Base-by-base conservation (phyloP, 1,140 invertebrate genomes). In the Periplaneta americana region DNA sequence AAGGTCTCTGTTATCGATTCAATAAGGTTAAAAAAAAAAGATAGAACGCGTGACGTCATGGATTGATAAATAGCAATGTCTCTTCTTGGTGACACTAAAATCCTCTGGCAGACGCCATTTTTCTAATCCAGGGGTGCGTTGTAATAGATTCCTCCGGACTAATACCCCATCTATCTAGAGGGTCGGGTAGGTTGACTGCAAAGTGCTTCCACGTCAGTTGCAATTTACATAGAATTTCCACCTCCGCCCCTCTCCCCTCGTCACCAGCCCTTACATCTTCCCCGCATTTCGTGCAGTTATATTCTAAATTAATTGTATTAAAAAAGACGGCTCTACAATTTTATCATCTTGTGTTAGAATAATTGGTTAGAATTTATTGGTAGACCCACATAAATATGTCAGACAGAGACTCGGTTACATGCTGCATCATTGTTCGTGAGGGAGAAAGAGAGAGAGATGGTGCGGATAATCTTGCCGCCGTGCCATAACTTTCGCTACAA, bases 41-140 rank as follows among this genome's bases (percentile, higher is more conserved):
- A 66, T n/a, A 66, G n/a, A 28, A 66, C 10, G 48, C 9, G 48
- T 66, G 48, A 66, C 48, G n/a, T 66, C 48, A 28, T 66, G 77
- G 35, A 48, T 78, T 78, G 77, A 78, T 78, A 78, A 78, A 78
- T 78, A 78, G 77, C 77, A 39, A 78, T 48, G 77, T 34, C 39
- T 39, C 77, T 78, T 34, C 77, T 1, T 39, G 77, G 77, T 78
- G 77, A 78, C 77, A 78, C n/a, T 78, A 78, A 78, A 78, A 78
- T 78, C 77, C 77, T 78, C 77, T 39, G 17, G 77, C 77, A 35
- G 77, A 35, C 77, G 77, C 77, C 77, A 78, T 78, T 78, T 78
- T 78, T 39, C 34, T 37, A 34, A 34, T 77, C 75, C 28, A 35
- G 28, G 35, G 35, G 31, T 34, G 39, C 35, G 77, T 28, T 78